These are phyloP conservation scores for Apotomis betuletana DNA, from an alignment of 2,888 invertebrate species.

Conservation along the genomic window DNA sequence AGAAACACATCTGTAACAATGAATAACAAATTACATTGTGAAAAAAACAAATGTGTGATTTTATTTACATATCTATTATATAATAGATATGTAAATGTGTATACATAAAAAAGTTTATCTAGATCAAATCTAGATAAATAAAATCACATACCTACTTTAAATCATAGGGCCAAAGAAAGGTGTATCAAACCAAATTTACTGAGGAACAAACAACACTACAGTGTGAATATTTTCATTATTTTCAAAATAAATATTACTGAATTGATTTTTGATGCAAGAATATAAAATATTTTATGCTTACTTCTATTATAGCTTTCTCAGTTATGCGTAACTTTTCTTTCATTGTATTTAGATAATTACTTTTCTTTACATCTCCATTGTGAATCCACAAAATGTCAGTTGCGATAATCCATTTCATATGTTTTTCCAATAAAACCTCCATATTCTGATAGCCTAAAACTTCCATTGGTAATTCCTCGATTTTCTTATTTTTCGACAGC, in stretches of 20 bases:
- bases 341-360: slow-evolving; percentile 57
- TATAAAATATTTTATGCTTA: slow-evolving; percentile 42
- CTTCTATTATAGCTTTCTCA: slow-evolving; percentile 60
- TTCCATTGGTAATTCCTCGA: slow-evolving; percentile 72
- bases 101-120: no score
- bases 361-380: slow-evolving; percentile 60
- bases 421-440: slow-evolving; percentile 69
- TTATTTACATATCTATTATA: no score
- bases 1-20: slow-evolving; percentile 63
- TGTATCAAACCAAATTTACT: no score
- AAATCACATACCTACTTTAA: no score
- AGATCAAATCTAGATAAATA: no score
- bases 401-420: slow-evolving; percentile 76
- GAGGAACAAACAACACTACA: no score
- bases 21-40: background rate
- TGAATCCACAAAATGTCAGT: slow-evolving; percentile 71
- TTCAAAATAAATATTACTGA: no score
- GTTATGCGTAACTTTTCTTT: slow-evolving; percentile 50
- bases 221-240: no score
- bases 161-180: no score
- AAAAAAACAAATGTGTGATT: no score
- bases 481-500: slow-evolving; percentile 65
- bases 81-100: no score
- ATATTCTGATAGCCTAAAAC: slow-evolving; percentile 67
- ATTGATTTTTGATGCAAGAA: no score